Evolutionary conservation across 1,140 invertebrate species (phyloP), one percentile per base, ranked within the genome.

Genomic region (Lucilia cuprina): DNA sequence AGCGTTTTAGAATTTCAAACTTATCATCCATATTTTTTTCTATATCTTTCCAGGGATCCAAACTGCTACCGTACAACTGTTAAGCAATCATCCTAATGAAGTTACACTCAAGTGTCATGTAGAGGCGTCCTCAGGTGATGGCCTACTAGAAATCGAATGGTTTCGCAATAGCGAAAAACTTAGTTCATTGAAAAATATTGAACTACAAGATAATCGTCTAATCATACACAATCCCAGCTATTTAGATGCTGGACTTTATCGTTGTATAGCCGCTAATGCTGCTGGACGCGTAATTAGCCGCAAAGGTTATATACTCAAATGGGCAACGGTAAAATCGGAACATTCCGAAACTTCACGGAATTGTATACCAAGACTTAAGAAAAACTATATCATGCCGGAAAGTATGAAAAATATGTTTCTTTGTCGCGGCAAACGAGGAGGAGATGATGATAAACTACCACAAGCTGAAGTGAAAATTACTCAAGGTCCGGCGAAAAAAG

Each of bases 141-240:
- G 95, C 25, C 94, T 95, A 83, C 93, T 96, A 74, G 92, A 93
- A 85, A 94, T 94, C 87, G 93, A 96, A 88, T 97, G 96, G 96
- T 96, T 95, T 92, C 94, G 95, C 83, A 96, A 96, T 87, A 94
- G 92, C 80, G 93, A 93, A 86, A 93, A 93, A 83, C 85, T 96
- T 60, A 91, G 92, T 84, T 93, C 92, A 86, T 93, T 92, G 84
- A 92, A 94, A 25, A 92, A 93, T 21, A 91, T 95, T 25, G 93
- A 94, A 86, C 91, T 94, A 82, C 93, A 94, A 82, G 94, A 95
- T 85, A 94, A 94, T 87, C 93, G 93, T 70, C 88, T 96, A 34
- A 93, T 94, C 34, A 92, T 96, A 10, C 93, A 93, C 82, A 91
- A 92, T 83, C 93, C 94, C 0, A 92, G 92, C 8, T 88, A 93